phyloP scores from a whole-genome alignment of 2,888 invertebrate genomes.

The Julus scanicus region DNA sequence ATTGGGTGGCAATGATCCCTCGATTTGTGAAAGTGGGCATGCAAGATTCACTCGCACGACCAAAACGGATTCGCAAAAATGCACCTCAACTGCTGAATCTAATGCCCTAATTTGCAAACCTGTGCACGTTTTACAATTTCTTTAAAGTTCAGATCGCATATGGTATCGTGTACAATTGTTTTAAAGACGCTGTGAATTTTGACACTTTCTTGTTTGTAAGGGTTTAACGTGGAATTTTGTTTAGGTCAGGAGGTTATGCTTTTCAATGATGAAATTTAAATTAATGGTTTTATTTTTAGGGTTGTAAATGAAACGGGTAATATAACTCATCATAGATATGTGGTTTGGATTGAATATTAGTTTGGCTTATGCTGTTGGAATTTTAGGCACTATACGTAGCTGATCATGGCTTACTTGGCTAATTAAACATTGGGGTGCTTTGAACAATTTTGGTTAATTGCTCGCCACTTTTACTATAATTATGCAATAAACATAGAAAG shows the following conservation, averaged over 20 bases:
- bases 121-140: neutral
- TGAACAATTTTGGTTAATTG: neutral
- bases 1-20: neutral
- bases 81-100: neutral
- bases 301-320: neutral
- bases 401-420: neutral
- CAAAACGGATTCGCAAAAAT: neutral
- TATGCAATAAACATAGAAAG: neutral
- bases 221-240: neutral
- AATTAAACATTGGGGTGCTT: neutral
- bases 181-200: constrained; percentile 9
- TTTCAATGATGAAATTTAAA: neutral
- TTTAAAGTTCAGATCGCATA: neutral
- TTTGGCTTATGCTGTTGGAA: neutral
- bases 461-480: neutral
- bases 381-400: neutral
- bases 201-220: neutral
- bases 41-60: neutral
- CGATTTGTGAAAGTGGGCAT: neutral
- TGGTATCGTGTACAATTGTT: neutral
- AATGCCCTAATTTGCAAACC: neutral
- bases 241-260: constrained; percentile 4
- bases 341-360: neutral
- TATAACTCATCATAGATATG: neutral
- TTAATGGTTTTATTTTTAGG: neutral